These are phyloP conservation scores for Anguilla rostrata DNA, from an alignment of 2,113 vertebrate genomes.

Conservation along the genomic window DNA sequence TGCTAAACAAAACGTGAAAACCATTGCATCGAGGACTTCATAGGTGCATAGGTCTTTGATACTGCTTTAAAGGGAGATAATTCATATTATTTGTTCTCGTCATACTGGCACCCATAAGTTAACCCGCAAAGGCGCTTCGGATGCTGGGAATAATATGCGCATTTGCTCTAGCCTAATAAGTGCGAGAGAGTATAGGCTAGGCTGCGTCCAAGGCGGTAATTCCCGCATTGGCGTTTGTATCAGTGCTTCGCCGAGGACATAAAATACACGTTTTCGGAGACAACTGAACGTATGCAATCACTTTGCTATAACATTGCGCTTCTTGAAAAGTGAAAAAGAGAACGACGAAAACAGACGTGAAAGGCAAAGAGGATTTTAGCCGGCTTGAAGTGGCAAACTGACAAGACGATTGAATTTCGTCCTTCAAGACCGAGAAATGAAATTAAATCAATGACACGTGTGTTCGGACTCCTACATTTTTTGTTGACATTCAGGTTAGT, in stretches of 20 bases:
- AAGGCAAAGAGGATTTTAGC: slow-evolving; percentile 22
- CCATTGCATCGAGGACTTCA: slow-evolving; percentile 23
- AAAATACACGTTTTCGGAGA: slow-evolving; percentile 4
- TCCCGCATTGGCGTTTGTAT: background rate
- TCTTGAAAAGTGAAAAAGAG: background rate
- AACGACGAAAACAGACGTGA: background rate
- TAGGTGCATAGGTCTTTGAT: slow-evolving; percentile 1
- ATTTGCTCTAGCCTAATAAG: background rate
- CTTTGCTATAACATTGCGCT: background rate
- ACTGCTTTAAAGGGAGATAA: slow-evolving; percentile 24
- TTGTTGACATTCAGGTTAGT: slow-evolving; percentile 10
- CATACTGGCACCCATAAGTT: background rate
- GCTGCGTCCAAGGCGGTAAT: background rate
- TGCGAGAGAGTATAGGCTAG: background rate
- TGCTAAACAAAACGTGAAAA: slow-evolving; percentile 23
- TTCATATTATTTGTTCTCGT: slow-evolving; percentile 16
- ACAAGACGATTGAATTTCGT: slow-evolving; percentile 4
- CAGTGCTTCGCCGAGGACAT: background rate
- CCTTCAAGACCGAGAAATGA: slow-evolving; percentile 1
- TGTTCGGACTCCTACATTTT: slow-evolving; percentile 8
- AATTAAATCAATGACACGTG: slow-evolving; percentile 2
- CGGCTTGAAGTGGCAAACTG: slow-evolving; percentile 13
- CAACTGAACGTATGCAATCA: background rate
- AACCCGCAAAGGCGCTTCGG: background rate
- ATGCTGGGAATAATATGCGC: slow-evolving; percentile 2